Evolutionary conservation across 2,113 vertebrate species (phyloP).

Genomic region (Regulus satrapa): DNA sequence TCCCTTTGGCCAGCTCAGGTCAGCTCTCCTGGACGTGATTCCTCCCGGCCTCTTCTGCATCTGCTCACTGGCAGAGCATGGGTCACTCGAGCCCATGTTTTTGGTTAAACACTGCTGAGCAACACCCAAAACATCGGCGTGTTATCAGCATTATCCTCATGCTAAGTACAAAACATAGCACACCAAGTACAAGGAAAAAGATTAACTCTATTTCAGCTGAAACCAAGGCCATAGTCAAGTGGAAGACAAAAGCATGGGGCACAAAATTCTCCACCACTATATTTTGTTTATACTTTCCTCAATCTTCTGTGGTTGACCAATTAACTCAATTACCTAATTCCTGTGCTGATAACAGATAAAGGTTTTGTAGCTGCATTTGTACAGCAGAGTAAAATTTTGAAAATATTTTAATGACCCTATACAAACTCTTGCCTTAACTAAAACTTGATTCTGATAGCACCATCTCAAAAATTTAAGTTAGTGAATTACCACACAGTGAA

Average conservation of each 20-base stretch:
- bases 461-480: neutral
- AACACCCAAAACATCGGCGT: neutral
- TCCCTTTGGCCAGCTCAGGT: neutral
- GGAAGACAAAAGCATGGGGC: neutral
- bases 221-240: neutral
- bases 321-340: neutral
- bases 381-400: neutral
- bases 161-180: neutral
- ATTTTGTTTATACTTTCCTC: neutral
- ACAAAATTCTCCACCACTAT: neutral
- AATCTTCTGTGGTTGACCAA: neutral
- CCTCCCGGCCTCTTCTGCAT: neutral
- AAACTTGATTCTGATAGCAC: neutral
- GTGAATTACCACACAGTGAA: neutral
- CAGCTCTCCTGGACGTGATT: neutral
- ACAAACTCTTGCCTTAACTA: neutral
- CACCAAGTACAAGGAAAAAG: neutral
- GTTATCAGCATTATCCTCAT: neutral
- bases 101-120: neutral
- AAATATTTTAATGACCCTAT: neutral
- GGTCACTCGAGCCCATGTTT: neutral
- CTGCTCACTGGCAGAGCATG: fast-evolving
- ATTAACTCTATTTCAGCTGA: neutral
- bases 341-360: neutral
- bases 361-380: neutral